These are phyloP conservation scores for Dicyrtomina minuta DNA, from an alignment of 2,888 invertebrate genomes.

Conservation along the genomic window DNA sequence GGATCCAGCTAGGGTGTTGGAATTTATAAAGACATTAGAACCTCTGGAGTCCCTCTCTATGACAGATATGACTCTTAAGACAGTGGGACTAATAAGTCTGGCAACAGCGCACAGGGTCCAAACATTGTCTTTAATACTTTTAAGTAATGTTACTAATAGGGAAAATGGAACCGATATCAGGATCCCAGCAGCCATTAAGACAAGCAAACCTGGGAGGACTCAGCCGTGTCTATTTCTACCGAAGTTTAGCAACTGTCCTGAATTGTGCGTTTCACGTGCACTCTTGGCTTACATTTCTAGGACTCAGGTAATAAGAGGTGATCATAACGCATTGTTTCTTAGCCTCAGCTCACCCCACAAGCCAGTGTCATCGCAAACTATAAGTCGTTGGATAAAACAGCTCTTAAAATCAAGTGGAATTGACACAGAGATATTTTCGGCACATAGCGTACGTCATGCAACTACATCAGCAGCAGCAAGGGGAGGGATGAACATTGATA, in stretches of 20 bases:
- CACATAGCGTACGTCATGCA: constrained; percentile 22
- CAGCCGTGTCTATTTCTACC: constrained; percentile 28
- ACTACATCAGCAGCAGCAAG: constrained; percentile 15
- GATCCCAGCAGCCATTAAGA: constrained; percentile 8
- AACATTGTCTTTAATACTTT: constrained; percentile 20
- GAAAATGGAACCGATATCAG: background rate
- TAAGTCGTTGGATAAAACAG: constrained; percentile 25
- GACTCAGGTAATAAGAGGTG: background rate
- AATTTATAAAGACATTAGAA: background rate
- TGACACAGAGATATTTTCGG: background rate
- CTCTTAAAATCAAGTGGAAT: constrained; percentile 5
- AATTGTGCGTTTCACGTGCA: background rate
- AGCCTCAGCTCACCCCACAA: constrained; percentile 12
- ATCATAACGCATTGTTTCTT: constrained; percentile 17
- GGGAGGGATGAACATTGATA: background rate
- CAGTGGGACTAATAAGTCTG: constrained; percentile 22
- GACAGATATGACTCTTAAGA: constrained; percentile 7
- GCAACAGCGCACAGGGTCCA: constrained; percentile 35
- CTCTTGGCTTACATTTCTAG: background rate
- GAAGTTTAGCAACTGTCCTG: background rate
- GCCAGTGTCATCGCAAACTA: constrained; percentile 32
- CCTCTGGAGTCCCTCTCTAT: constrained; percentile 5
- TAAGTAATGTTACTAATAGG: background rate
- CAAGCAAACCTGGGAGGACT: background rate
- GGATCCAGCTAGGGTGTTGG: constrained; percentile 22